phyloP scores from a whole-genome alignment of 2,888 invertebrate genomes.

The Phymatocera aterrima region DNA sequence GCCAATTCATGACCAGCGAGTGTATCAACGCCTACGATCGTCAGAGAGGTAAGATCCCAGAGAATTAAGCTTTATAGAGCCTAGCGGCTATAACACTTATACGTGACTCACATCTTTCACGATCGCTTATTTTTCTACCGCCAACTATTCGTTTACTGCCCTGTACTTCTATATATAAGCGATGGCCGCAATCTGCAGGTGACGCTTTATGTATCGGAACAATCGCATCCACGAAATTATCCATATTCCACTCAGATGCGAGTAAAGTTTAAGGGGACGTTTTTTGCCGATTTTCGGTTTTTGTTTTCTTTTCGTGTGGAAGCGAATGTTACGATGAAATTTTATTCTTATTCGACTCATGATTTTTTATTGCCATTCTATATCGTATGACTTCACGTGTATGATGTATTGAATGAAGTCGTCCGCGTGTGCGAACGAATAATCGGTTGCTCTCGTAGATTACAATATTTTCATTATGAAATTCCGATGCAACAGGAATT shows the following conservation, averaged over 20 bases:
- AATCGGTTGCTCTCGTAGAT: background rate
- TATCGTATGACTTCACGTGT: background rate
- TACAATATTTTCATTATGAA: background rate
- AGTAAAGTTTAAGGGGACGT: too few relatives aligned
- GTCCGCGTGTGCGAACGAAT: background rate
- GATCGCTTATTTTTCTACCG: background rate
- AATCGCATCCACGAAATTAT: background rate
- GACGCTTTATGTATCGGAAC: background rate
- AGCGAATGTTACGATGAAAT: too few relatives aligned
- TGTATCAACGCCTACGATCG: constrained; percentile 96
- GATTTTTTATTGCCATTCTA: background rate
- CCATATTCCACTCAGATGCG: too few relatives aligned
- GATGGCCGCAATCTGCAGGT: background rate
- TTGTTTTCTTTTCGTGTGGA: too few relatives aligned
- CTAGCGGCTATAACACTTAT: background rate
- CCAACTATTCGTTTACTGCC: background rate
- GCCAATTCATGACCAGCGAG: constrained; percentile 92
- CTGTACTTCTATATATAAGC: background rate
- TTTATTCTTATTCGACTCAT: background rate
- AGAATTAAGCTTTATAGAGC: background rate
- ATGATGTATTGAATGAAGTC: background rate
- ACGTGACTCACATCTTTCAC: constrained; percentile 1
- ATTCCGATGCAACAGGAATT: background rate
- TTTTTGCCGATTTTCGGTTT: too few relatives aligned
- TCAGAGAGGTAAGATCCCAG: constrained; percentile 80